These are phyloP conservation scores for Odontomyia ornata DNA, from an alignment of 2,888 invertebrate genomes.

Conservation along the genomic window DNA sequence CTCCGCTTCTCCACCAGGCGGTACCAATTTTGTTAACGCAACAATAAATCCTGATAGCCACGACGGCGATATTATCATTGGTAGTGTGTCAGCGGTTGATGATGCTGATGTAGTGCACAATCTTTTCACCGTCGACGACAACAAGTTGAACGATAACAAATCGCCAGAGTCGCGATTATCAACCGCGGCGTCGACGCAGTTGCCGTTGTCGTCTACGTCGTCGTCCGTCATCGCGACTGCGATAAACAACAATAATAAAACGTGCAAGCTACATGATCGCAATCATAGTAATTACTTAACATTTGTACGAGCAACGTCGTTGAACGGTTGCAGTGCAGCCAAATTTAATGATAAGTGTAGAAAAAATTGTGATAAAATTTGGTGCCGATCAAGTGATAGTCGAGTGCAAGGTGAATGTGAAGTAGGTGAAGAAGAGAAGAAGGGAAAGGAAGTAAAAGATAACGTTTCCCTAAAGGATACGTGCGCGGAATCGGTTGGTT, in stretches of 20 bases:
- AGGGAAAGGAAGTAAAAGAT: no score
- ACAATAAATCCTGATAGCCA: background rate
- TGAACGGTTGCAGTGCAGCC: constrained; percentile 17
- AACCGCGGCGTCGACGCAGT: constrained; percentile 1
- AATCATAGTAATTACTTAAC: constrained; percentile 53
- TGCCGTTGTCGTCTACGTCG: background rate
- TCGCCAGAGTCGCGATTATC: constrained; percentile 23
- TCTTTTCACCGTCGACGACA: background rate
- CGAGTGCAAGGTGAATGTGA: no score
- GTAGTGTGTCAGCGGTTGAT: constrained; percentile 24
- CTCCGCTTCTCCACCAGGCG: background rate
- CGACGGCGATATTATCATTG: background rate
- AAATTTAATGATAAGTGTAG: no score
- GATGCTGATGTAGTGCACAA: constrained; percentile 3
- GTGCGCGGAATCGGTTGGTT: no score
- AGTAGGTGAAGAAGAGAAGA: no score
- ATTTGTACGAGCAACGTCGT: constrained; percentile 52
- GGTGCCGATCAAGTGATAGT: no score
- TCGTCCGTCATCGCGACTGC: constrained; percentile 32
- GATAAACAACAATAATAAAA: constrained; percentile 53
- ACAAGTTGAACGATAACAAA: constrained; percentile 12
- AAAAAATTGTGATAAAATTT: no score
- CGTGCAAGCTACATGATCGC: constrained; percentile 49
- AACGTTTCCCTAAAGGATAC: no score
- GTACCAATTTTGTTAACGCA: background rate